phyloP scores from a whole-genome alignment of 2,888 invertebrate genomes.

The Sinotaia quadrata region DNA sequence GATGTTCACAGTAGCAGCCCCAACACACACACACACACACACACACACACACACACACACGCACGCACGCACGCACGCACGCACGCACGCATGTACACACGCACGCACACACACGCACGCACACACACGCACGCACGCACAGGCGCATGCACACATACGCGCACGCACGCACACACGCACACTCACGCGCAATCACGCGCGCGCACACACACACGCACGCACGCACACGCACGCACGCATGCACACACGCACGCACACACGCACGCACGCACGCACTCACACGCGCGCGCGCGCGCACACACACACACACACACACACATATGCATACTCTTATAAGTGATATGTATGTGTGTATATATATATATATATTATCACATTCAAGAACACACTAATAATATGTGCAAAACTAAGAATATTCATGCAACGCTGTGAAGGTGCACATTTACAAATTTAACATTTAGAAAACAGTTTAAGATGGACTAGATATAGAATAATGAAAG shows the following conservation, averaged over 20 bases:
- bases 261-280: neutral
- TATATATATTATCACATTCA: too few relatives aligned
- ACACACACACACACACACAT: neutral
- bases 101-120: neutral
- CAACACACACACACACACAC: neutral
- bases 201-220: neutral
- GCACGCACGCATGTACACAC: neutral
- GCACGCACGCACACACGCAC: neutral
- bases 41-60: neutral
- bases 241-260: neutral
- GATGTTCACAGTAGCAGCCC: too few relatives aligned
- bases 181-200: neutral
- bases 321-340: neutral
- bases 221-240: neutral
- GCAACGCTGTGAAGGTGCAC: too few relatives aligned
- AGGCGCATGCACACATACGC: neutral
- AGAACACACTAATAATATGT: too few relatives aligned
- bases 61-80: neutral
- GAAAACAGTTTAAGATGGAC: too few relatives aligned
- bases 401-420: too few relatives aligned
- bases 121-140: neutral
- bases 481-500: too few relatives aligned
- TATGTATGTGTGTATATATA: too few relatives aligned
- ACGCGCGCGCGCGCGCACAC: neutral
- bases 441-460: too few relatives aligned